These are phyloP conservation scores for Pseudochaenichthys georgianus DNA, from an alignment of 2,797 vertebrate genomes.

Conservation along the genomic window DNA sequence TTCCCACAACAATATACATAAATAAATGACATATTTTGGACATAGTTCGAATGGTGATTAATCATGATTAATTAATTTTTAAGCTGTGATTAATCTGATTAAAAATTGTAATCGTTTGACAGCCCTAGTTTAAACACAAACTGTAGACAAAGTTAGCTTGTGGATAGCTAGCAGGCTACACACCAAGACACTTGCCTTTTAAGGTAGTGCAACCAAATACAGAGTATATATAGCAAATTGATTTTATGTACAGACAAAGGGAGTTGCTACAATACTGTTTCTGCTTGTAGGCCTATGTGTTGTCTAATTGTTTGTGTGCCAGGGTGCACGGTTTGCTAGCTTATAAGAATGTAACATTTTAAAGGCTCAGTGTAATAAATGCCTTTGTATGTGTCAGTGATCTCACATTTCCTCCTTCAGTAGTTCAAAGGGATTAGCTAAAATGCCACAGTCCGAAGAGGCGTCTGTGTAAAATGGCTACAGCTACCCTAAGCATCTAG, in stretches of 20 bases:
- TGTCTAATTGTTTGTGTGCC: background rate
- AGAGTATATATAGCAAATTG: background rate
- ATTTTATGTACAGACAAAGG: background rate
- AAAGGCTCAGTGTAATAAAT: slow-evolving; percentile 37
- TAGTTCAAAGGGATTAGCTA: slow-evolving; percentile 59
- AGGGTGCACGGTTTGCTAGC: background rate
- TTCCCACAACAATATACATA: too few species aligned
- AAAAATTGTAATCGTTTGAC: too few species aligned
- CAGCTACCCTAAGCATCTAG: slow-evolving; percentile 41
- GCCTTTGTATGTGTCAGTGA: slow-evolving; percentile 38
- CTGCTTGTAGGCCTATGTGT: background rate
- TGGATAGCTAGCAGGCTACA: background rate
- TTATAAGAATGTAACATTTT: slow-evolving; percentile 23
- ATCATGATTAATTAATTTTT: too few species aligned
- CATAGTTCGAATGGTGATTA: too few species aligned
- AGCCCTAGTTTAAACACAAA: background rate
- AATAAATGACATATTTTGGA: too few species aligned
- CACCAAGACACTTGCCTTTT: background rate
- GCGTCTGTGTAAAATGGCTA: slow-evolving; percentile 35
- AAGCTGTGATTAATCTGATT: too few species aligned
- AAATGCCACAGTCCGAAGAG: slow-evolving; percentile 61
- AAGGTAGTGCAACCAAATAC: background rate
- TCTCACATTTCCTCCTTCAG: slow-evolving; percentile 45
- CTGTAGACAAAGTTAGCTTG: background rate
- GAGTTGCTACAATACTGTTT: background rate